Percentiles rank a stretch among this genome's conserved stretches.
Evolutionary conservation across 2,888 invertebrate genomes (phyloP).

Genomic region (Calliphora vomitoria): DNA sequence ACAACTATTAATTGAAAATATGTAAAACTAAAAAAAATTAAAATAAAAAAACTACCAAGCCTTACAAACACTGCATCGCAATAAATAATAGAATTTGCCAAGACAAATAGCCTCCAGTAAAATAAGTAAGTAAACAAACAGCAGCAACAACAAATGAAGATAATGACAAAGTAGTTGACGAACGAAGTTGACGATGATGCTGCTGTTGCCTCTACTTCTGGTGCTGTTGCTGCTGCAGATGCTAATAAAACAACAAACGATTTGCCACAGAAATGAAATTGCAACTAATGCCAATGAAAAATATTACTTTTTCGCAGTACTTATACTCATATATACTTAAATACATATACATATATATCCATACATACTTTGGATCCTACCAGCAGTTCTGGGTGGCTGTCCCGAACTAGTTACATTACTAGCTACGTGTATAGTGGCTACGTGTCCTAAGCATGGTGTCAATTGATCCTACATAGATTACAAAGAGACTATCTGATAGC

Average conservation of each 20-base stretch:
- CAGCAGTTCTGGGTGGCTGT: too few relatives aligned
- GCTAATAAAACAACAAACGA: constrained; percentile 43
- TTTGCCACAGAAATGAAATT: constrained; percentile 33
- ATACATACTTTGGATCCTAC: too few relatives aligned
- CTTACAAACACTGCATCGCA: not conserved
- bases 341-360: too few relatives aligned
- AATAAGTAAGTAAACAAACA: constrained; percentile 66
- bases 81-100: constrained; percentile 43
- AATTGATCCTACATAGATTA: too few relatives aligned
- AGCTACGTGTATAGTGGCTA: too few relatives aligned
- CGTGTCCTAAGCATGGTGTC: too few relatives aligned
- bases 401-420: too few relatives aligned
- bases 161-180: constrained; percentile 62
- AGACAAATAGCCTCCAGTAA: constrained; percentile 63
- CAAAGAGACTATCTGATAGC: too few relatives aligned
- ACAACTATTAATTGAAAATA: constrained; percentile 40
- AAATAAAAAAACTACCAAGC: constrained; percentile 25
- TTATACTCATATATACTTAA: not conserved
- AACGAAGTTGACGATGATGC: constrained; percentile 22
- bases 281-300: constrained; percentile 40
- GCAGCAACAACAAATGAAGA: constrained; percentile 37
- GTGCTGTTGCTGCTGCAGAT: constrained; percentile 44
- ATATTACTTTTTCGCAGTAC: not conserved
- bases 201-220: constrained; percentile 22
- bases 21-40: constrained; percentile 13